These are phyloP conservation scores for Drosophila lacicola DNA, from an alignment of 2,888 invertebrate genomes.

Conservation along the genomic window DNA sequence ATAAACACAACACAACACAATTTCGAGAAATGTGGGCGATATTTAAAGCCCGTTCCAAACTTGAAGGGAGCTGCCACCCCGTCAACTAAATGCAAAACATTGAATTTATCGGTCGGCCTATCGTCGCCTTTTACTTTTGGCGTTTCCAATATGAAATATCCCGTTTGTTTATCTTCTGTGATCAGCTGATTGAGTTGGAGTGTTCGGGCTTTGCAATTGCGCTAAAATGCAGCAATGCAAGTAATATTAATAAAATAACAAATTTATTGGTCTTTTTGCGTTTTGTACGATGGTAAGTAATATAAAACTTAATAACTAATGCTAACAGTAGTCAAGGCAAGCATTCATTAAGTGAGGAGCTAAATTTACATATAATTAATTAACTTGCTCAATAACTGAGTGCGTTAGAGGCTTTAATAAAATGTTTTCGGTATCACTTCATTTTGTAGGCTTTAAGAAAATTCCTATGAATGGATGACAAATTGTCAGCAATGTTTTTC, in stretches of 20 bases:
- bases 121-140: neutral
- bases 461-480: conserved; percentile 33
- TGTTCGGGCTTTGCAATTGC: no score
- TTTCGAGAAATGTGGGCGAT: neutral
- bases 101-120: neutral
- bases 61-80: neutral
- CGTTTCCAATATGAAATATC: no score
- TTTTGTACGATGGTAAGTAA: neutral
- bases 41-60: neutral
- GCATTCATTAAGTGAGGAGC: no score
- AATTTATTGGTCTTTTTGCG: neutral
- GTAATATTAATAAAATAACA: neutral
- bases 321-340: neutral
- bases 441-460: conserved; percentile 33
- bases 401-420: no score
- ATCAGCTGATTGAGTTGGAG: no score
- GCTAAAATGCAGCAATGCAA: neutral
- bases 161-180: no score
- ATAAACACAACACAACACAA: no score
- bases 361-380: neutral
- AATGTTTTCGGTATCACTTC: neutral
- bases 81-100: neutral
- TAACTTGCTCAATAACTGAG: no score
- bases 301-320: conserved; percentile 1
- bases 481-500: conserved; percentile 37